Percentiles rank a stretch among this genome's conserved stretches.
phyloP scores from a whole-genome alignment of 2,113 vertebrate species.

The Tonatia bakeri region DNA sequence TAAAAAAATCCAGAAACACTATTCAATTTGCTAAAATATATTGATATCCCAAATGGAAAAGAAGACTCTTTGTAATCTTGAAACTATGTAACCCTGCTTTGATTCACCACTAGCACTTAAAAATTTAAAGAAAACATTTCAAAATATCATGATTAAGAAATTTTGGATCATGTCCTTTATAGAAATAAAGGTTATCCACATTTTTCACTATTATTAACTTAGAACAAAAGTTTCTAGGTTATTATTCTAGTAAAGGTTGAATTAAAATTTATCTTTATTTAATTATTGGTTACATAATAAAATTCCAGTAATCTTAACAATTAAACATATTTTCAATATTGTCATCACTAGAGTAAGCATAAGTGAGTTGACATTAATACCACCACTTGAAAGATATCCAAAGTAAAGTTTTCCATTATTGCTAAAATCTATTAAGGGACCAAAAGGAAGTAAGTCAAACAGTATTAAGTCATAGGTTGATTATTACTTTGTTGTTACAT shows the following conservation, averaged over 20 bases:
- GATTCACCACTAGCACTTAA: background rate
- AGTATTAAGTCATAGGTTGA: background rate
- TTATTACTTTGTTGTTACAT: background rate
- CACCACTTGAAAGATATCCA: background rate
- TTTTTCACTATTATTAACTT: background rate
- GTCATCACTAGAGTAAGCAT: background rate
- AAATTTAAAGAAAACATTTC: background rate
- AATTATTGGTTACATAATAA: background rate
- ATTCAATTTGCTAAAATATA: background rate
- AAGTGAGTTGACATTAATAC: background rate
- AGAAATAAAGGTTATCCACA: background rate
- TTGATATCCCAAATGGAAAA: background rate
- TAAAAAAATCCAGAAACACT: background rate
- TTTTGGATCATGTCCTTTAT: background rate
- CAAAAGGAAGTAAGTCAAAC: background rate
- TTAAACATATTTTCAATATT: background rate
- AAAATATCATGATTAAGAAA: constrained; percentile 1
- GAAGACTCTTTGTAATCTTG: background rate
- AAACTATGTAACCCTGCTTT: background rate
- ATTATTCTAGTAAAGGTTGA: background rate
- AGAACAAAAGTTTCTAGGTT: background rate
- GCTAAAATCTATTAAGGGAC: background rate
- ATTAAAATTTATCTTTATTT: background rate
- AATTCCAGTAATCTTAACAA: background rate
- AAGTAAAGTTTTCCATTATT: background rate